Conservation (phyloP, 1,140 invertebrate species). For the Euura saliciscinereae region DNA sequence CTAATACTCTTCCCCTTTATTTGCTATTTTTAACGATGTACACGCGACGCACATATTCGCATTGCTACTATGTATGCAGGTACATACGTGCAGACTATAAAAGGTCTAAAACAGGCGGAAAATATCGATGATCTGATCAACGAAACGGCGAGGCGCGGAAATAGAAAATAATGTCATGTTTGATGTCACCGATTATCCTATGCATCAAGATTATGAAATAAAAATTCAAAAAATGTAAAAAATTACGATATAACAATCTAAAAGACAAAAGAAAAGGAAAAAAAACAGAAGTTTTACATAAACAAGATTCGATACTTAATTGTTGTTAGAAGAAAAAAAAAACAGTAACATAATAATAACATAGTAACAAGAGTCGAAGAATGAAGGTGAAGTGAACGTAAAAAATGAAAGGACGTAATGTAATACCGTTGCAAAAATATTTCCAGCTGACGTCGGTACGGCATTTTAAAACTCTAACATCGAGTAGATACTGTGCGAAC, state of each 20-base stretch:
- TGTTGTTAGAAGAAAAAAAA: neutral
- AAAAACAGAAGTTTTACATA: neutral
- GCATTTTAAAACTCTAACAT: neutral
- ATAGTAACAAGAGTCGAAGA: neutral
- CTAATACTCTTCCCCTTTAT: too few relatives aligned
- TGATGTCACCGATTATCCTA: too few relatives aligned
- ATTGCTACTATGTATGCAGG: too few relatives aligned
- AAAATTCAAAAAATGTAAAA: neutral
- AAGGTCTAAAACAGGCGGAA: too few relatives aligned
- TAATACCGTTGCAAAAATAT: conserved; percentile 4
- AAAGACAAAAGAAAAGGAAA: neutral
- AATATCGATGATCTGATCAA: too few relatives aligned
- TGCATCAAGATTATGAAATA: neutral
- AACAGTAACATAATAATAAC: neutral
- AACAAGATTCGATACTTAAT: neutral
- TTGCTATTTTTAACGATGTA: too few relatives aligned
- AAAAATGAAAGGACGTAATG: neutral
- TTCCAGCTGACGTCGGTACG: conserved; percentile 1
- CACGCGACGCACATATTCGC: too few relatives aligned
- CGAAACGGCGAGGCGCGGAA: too few relatives aligned
- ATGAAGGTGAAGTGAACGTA: neutral
- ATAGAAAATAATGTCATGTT: too few relatives aligned
- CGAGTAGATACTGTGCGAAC: neutral
- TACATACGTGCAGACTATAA: too few relatives aligned
- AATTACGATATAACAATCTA: too few relatives aligned